Percentiles rank a stretch among this genome's conserved stretches.
phyloP scores from a whole-genome alignment of 1,140 invertebrate genomes.

The Drosophila sturtevanti region DNA sequence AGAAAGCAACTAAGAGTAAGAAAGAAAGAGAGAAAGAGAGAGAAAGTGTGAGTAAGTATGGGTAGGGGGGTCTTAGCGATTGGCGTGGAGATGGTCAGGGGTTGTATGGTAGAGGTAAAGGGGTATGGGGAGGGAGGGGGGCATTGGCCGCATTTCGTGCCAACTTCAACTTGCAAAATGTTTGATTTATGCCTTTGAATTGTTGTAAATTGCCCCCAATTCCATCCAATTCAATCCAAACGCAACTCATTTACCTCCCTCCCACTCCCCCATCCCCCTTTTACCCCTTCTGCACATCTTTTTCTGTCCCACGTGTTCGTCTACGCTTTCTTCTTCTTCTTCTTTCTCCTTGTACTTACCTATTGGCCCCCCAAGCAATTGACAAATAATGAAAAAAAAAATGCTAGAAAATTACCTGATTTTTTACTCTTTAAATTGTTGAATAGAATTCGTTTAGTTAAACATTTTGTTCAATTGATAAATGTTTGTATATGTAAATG shows the following conservation, averaged over 20 bases:
- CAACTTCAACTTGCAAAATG: conserved; percentile 70
- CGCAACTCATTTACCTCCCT: neutral
- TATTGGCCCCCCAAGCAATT: conserved; percentile 43
- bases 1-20: neutral
- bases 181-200: conserved; percentile 78
- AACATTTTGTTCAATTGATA: neutral
- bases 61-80: neutral
- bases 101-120: too few species aligned
- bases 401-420: conserved; percentile 65
- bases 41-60: neutral
- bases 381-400: conserved; percentile 77
- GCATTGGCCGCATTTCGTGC: conserved; percentile 40
- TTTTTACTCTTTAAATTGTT: conserved; percentile 23
- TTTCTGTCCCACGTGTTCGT: neutral
- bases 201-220: conserved; percentile 65
- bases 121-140: neutral
- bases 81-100: too few species aligned
- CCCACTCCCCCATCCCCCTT: neutral
- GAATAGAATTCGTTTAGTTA: neutral
- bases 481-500: too few species aligned
- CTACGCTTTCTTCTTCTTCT: too few species aligned
- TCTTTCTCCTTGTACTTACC: neutral
- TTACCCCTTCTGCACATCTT: neutral
- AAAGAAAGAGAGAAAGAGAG: neutral
- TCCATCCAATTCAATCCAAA: neutral